Evolutionary conservation across 2,113 vertebrate genomes (phyloP), one percentile per base, ranked within the genome.

Genomic region (Phalacrocorax pelagicus): DNA sequence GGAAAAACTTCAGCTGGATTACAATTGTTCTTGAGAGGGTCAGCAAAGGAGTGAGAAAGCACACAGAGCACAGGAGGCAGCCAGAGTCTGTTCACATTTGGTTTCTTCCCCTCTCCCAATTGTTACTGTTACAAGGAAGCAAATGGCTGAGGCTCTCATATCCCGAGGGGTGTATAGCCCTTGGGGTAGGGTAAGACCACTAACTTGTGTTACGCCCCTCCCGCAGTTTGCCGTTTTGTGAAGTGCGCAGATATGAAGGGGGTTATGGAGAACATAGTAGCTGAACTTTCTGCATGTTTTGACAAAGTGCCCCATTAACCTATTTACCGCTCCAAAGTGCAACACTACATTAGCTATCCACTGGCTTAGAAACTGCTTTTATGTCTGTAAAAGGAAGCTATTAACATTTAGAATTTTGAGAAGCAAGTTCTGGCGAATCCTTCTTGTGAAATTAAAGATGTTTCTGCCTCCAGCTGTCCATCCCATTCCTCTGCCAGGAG

Each of bases 1-100:
- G 92, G 69, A 95, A 97, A 96, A 97, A 75, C 49, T 94, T 96
- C 83, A 93, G 70, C 69, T 95, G 91, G 92, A 89, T 94, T 89
- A 51, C 70, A 94, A 32, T 91, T 91, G 77, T 66, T 95, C 85
- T 95, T 96, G 77, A 86, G 66, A 92, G 86, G 81, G 77, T 85
- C 82, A 93, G 59, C 75, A 94, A 87, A 61, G 73, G 83, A 95
- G 42, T 63, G 42, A 87, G 84, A 93, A 79, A 92, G 61, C 57
- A 81, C 77, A 94, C 11, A 91, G 52, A 96, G 40, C 57, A 46
- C 71, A 85, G 40, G 52, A 97, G 83, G 38, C 81, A 89, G 88
- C 88, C 91, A 95, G 72, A 83, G 19, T 57, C 59, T 72, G 51
- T 57, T 92, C 77, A 36, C 58, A 69, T 94, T 79, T 77, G 40